These are phyloP conservation scores for Drosophila chauvacae DNA, from an alignment of 1,140 invertebrate species.

Conservation along the genomic window DNA sequence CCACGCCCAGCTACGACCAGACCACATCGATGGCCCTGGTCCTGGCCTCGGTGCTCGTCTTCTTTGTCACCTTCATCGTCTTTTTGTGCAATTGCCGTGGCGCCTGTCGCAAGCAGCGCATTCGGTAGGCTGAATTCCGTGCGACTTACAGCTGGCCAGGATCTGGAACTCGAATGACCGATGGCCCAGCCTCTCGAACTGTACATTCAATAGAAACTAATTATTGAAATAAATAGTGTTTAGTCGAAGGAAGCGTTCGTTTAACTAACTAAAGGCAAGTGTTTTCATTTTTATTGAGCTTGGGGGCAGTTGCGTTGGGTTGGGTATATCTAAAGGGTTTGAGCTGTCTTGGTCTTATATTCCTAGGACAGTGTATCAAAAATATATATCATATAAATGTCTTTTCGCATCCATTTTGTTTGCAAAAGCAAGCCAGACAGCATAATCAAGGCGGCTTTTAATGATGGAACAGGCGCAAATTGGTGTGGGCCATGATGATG, in stretches of 20 bases:
- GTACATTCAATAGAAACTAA: slow-evolving; percentile 61
- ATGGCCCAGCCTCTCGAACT: slow-evolving; percentile 29
- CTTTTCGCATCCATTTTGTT: not conserved
- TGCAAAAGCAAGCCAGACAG: not conserved
- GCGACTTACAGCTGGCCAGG: slow-evolving; percentile 19
- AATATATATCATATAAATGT: slow-evolving; percentile 9
- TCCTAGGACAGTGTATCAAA: slow-evolving; percentile 25
- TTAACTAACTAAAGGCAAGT: slow-evolving; percentile 69
- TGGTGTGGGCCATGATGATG: slow-evolving; percentile 95
- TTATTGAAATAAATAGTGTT: slow-evolving; percentile 69
- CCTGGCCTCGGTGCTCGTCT: slow-evolving; percentile 86
- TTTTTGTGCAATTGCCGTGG: slow-evolving; percentile 87
- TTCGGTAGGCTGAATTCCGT: slow-evolving; percentile 45
- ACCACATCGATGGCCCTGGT: slow-evolving; percentile 86
- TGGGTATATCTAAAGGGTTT: slow-evolving; percentile 10
- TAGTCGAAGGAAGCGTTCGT: slow-evolving; percentile 64
- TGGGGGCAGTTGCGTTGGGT: slow-evolving; percentile 32
- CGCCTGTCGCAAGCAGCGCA: slow-evolving; percentile 71
- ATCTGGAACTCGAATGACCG: slow-evolving; percentile 19
- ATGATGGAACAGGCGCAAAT: slow-evolving; percentile 97
- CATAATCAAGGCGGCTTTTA: slow-evolving; percentile 84
- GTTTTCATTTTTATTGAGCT: slow-evolving; percentile 37
- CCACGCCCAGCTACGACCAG: slow-evolving; percentile 85
- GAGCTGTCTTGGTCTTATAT: not conserved
- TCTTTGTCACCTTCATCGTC: slow-evolving; percentile 86